phyloP scores from a whole-genome alignment of 1,140 invertebrate species.

The Formica exsecta region DNA sequence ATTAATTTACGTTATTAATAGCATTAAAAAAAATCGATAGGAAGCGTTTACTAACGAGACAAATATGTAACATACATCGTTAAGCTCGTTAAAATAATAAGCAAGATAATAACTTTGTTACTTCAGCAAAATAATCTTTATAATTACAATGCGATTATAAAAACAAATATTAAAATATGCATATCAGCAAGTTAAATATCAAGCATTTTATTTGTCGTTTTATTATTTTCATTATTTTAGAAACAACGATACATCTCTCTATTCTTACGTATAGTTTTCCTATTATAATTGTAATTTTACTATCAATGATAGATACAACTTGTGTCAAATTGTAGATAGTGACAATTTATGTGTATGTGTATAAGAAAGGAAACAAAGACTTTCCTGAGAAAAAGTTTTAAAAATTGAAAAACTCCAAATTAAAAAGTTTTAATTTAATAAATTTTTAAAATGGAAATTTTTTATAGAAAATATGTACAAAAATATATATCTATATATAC shows the following conservation, averaged over 20 bases:
- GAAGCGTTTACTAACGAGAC: background rate
- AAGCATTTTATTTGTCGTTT: background rate
- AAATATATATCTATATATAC: background rate
- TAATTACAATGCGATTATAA: conserved; percentile 6
- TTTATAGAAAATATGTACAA: background rate
- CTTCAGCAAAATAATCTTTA: background rate
- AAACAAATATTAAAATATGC: background rate
- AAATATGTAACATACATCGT: background rate
- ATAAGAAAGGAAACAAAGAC: background rate
- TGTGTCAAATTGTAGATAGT: background rate
- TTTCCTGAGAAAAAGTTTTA: background rate
- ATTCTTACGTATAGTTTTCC: background rate
- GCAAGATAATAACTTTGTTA: background rate
- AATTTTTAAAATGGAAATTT: conserved; percentile 35
- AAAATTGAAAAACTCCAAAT: conserved; percentile 4
- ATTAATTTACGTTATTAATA: conserved; percentile 38
- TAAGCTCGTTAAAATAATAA: background rate
- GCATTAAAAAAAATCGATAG: background rate
- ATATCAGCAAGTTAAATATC: background rate
- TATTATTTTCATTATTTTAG: background rate
- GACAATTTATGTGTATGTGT: conserved; percentile 1
- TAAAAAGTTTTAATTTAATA: background rate
- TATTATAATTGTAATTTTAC: background rate
- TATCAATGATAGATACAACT: background rate
- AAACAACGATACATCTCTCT: background rate